Evolutionary conservation across 2,888 invertebrate genomes (phyloP).

Genomic region (Ypsolopha scabrella): DNA sequence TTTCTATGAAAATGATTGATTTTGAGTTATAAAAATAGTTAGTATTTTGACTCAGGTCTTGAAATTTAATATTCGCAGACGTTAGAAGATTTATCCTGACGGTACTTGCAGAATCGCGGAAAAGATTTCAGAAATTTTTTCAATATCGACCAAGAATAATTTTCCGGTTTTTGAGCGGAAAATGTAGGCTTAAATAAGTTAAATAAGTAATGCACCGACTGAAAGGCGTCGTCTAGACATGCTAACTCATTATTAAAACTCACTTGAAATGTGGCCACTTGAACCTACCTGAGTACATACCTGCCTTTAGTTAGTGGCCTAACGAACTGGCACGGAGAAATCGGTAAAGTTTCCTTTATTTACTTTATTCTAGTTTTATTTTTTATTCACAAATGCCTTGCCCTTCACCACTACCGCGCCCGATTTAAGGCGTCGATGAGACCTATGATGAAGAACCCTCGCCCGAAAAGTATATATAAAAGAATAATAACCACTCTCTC

Average conservation of each 20-base stretch:
- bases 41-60: too few species aligned
- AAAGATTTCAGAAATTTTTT: too few species aligned
- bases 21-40: too few species aligned
- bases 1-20: too few species aligned
- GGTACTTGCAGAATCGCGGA: too few species aligned
- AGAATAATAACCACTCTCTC: too few species aligned
- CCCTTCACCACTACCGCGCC: too few species aligned
- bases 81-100: too few species aligned
- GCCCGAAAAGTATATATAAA: too few species aligned
- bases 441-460: too few species aligned
- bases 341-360: conserved; percentile 20
- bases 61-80: too few species aligned
- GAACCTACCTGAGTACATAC: conserved; percentile 9
- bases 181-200: background rate
- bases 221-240: conserved; percentile 43
- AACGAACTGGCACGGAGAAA: conserved; percentile 9
- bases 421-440: too few species aligned
- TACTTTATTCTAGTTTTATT: background rate
- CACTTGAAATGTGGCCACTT: conserved; percentile 26
- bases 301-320: conserved; percentile 11
- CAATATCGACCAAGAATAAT: background rate
- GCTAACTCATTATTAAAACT: conserved; percentile 56
- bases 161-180: background rate
- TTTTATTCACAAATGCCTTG: background rate
- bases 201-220: conserved; percentile 1